A percentile compares a stretch with the other conserved stretches of the same genome.
phyloP scores from a whole-genome alignment of 2,888 invertebrate species.

The Netelia melanura region DNA sequence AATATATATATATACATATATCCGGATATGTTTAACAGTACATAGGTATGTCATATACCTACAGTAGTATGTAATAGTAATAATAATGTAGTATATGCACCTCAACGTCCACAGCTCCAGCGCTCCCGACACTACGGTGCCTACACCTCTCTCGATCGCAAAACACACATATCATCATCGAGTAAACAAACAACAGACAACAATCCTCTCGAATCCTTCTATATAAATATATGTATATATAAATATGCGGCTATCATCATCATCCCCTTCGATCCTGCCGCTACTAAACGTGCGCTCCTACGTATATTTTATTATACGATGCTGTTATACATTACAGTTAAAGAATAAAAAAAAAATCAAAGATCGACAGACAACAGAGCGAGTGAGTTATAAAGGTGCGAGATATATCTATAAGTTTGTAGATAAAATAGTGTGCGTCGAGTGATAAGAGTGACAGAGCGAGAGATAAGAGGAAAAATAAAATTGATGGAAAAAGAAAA shows the following conservation, averaged over 20 bases:
- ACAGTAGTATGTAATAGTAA: conserved; percentile 46
- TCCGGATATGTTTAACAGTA: background rate
- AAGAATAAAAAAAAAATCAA: conserved; percentile 12
- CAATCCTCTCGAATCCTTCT: conserved; percentile 48
- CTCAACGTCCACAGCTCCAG: conserved; percentile 83
- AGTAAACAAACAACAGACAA: conserved; percentile 30
- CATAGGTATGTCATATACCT: conserved; percentile 44
- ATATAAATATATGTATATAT: conserved; percentile 8
- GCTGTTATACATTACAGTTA: conserved; percentile 39
- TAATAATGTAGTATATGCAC: conserved; percentile 73
- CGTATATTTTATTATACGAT: conserved; percentile 27
- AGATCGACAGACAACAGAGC: conserved; percentile 43
- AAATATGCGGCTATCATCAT: conserved; percentile 52
- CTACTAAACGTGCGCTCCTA: conserved; percentile 77
- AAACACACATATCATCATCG: conserved; percentile 47
- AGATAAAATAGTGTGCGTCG: conserved; percentile 7
- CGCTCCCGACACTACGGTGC: conserved; percentile 84
- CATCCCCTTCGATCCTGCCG: conserved; percentile 78
- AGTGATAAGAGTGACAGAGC: conserved; percentile 12
- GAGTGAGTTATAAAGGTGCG: conserved; percentile 57
- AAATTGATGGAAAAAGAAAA: background rate
- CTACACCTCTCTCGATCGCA: conserved; percentile 67
- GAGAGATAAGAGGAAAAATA: background rate
- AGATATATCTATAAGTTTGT: background rate
- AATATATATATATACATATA: conserved; percentile 2